phyloP scores from a whole-genome alignment of 2,888 invertebrate genomes.

The Thalpophila matura region DNA sequence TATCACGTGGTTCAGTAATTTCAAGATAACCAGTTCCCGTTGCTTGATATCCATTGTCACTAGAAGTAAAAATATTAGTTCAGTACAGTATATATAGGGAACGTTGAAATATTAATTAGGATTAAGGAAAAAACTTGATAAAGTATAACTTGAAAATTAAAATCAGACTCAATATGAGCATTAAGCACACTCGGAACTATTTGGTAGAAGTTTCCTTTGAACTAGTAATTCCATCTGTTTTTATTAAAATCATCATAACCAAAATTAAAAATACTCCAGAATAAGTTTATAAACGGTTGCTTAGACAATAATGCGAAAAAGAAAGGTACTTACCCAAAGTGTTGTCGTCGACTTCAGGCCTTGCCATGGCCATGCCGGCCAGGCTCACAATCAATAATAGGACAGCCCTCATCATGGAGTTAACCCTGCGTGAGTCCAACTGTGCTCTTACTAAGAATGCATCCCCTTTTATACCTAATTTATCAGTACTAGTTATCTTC shows the following conservation, averaged over 20 bases:
- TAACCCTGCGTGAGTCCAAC: constrained; percentile 74
- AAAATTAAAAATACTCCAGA: too few species aligned
- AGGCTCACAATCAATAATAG: constrained; percentile 77
- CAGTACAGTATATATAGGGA: background rate
- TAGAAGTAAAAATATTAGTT: constrained; percentile 62
- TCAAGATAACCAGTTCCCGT: constrained; percentile 86
- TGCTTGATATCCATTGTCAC: constrained; percentile 83
- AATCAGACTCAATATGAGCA: too few species aligned
- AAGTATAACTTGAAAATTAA: too few species aligned
- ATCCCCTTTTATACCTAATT: constrained; percentile 71
- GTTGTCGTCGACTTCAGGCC: constrained; percentile 76
- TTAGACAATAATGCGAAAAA: background rate
- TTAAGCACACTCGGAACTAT: too few species aligned
- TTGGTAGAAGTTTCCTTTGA: too few species aligned
- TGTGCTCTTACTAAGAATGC: constrained; percentile 65
- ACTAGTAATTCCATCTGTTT: too few species aligned
- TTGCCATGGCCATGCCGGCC: constrained; percentile 81
- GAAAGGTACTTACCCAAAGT: constrained; percentile 71
- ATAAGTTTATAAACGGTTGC: background rate
- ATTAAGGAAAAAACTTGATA: too few species aligned
- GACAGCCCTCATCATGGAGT: constrained; percentile 82
- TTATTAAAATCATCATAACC: too few species aligned
- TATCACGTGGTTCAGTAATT: constrained; percentile 88
- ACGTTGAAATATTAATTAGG: background rate
- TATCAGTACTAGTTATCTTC: constrained; percentile 31